Percentiles rank a stretch among this genome's conserved stretches.
Conservation (phyloP, 2,888 invertebrate species). For the Chymomyza fuscimana region DNA sequence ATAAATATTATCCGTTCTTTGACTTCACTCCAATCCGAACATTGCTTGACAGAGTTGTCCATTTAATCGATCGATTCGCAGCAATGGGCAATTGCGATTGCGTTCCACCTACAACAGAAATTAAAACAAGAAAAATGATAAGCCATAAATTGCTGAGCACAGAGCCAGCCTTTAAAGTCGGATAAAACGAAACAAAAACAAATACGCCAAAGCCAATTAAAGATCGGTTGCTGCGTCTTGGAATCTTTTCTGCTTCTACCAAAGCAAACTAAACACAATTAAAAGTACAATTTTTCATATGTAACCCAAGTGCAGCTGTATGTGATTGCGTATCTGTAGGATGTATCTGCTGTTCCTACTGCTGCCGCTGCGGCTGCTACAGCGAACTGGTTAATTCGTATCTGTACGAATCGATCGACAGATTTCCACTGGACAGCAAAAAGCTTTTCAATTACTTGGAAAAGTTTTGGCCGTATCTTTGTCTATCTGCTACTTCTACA, state of each 20-base stretch:
- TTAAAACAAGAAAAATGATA: constrained; percentile 39
- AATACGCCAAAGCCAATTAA: constrained; percentile 41
- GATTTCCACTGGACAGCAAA: constrained; percentile 32
- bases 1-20: too few relatives aligned
- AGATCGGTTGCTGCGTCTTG: not conserved
- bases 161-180: constrained; percentile 8
- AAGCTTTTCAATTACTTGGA: constrained; percentile 50
- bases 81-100: not conserved
- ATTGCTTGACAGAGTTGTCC: not conserved
- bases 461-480: constrained; percentile 31
- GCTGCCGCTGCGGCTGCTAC: constrained; percentile 29
- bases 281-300: constrained; percentile 61
- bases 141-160: constrained; percentile 29
- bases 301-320: constrained; percentile 15
- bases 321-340: constrained; percentile 5
- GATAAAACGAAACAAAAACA: constrained; percentile 22
- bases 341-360: constrained; percentile 31
- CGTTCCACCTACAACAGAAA: constrained; percentile 7
- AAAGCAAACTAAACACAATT: constrained; percentile 31
- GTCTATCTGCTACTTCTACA: constrained; percentile 5
- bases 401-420: constrained; percentile 59
- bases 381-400: constrained; percentile 58
- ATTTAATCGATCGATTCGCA: not conserved
- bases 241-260: not conserved
- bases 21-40: not conserved